A percentile compares a stretch with the other conserved stretches of the same genome.
phyloP scores from a whole-genome alignment of 2,888 invertebrate species.

The Merodon equestris region DNA sequence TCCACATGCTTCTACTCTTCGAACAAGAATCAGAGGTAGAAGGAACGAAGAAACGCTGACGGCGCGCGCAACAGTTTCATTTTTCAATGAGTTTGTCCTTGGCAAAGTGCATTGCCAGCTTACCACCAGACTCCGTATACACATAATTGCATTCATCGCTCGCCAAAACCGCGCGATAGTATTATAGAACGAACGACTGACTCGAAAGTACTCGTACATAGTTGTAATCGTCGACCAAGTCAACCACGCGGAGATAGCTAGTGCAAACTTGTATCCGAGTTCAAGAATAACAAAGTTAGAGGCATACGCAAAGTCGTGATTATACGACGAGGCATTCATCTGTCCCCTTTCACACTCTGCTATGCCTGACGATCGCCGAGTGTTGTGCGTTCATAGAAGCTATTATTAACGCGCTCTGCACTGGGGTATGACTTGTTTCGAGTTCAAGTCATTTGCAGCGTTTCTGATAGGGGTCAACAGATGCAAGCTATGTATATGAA shows the following conservation, averaged over 20 bases:
- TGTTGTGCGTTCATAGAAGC: background rate
- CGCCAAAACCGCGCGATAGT: too few relatives aligned
- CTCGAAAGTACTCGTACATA: background rate
- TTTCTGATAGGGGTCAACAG: constrained; percentile 57
- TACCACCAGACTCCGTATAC: constrained; percentile 36
- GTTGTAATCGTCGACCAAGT: constrained; percentile 7
- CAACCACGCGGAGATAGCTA: constrained; percentile 2
- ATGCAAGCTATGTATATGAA: too few relatives aligned
- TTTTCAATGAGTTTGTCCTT: constrained; percentile 78
- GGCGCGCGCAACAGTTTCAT: constrained; percentile 65
- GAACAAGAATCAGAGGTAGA: background rate
- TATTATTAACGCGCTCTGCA: constrained; percentile 39
- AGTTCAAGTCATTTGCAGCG: constrained; percentile 52
- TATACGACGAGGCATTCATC: constrained; percentile 10
- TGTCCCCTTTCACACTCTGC: too few relatives aligned
- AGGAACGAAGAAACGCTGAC: constrained; percentile 1
- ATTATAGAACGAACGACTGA: background rate
- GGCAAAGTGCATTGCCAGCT: constrained; percentile 77
- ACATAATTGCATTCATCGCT: constrained; percentile 61
- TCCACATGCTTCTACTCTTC: constrained; percentile 43
- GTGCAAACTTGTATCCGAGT: constrained; percentile 30
- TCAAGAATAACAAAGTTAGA: constrained; percentile 41
- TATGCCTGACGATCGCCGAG: too few relatives aligned
- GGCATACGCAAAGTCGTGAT: constrained; percentile 29
- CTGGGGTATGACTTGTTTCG: constrained; percentile 12